phyloP scores from a whole-genome alignment of 2,113 vertebrate genomes.

The Helogale parvula region DNA sequence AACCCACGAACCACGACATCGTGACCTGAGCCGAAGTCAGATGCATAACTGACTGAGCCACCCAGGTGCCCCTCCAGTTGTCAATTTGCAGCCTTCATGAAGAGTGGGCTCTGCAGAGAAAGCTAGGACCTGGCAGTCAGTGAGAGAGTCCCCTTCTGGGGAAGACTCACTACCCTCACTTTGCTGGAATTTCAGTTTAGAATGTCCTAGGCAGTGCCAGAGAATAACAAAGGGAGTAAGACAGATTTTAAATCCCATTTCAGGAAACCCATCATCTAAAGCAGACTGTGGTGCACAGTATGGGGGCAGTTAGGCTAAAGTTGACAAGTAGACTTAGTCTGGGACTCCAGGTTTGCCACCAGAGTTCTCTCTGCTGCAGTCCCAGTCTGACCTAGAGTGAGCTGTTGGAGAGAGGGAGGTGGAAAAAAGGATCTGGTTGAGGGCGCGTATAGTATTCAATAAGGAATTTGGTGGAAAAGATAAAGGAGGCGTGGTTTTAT shows the following conservation, averaged over 20 bases:
- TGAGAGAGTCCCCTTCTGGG: background rate
- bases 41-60: no score
- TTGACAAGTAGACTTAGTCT: background rate
- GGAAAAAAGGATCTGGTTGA: background rate
- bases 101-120: background rate
- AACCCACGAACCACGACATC: no score
- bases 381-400: background rate
- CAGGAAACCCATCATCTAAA: background rate
- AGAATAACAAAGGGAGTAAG: background rate
- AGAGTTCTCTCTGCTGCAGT: background rate
- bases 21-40: no score
- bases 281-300: background rate
- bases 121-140: background rate
- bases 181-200: background rate
- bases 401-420: background rate
- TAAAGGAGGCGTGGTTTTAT: background rate
- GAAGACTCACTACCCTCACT: background rate
- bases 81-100: background rate
- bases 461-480: background rate
- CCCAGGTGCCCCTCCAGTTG: background rate
- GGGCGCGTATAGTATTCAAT: background rate
- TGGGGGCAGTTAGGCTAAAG: background rate
- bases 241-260: background rate
- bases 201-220: background rate
- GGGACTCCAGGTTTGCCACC: background rate